These are phyloP conservation scores for Ormyrus pomaceus DNA, from an alignment of 2,888 invertebrate species.

Conservation along the genomic window DNA sequence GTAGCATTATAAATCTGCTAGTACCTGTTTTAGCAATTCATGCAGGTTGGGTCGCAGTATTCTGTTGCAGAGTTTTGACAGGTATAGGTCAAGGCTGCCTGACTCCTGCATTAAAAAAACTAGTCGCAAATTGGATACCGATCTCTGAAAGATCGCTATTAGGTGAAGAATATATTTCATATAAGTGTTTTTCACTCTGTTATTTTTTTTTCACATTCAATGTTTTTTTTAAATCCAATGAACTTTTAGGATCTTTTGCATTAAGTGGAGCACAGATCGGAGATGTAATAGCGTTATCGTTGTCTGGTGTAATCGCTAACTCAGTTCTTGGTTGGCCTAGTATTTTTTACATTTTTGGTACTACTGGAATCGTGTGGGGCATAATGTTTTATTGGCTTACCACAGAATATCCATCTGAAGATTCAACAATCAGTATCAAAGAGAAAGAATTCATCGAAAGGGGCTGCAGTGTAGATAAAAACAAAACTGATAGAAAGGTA, in stretches of 20 bases:
- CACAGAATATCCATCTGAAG: constrained; percentile 80
- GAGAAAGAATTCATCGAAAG: constrained; percentile 83
- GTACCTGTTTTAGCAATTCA: constrained; percentile 76
- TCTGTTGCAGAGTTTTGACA: constrained; percentile 82
- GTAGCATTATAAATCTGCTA: constrained; percentile 74
- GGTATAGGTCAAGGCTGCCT: constrained; percentile 86
- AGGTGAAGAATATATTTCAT: constrained; percentile 55
- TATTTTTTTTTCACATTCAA: constrained; percentile 6
- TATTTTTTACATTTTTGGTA: constrained; percentile 85
- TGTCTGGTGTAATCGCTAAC: constrained; percentile 79
- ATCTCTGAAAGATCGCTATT: constrained; percentile 77
- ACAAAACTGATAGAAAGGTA: constrained; percentile 63
- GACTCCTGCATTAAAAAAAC: constrained; percentile 83
- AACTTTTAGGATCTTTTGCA: constrained; percentile 64
- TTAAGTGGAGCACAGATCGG: constrained; percentile 82
- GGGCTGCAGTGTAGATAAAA: constrained; percentile 72
- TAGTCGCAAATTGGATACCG: constrained; percentile 85
- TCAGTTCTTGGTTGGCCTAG: constrained; percentile 85
- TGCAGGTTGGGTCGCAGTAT: constrained; percentile 81
- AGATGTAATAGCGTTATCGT: constrained; percentile 80
- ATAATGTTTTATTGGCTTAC: constrained; percentile 81
- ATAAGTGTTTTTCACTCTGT: constrained; percentile 58
- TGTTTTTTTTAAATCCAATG: neutral
- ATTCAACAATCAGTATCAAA: constrained; percentile 79
- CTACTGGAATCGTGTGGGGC: constrained; percentile 80